Evolutionary conservation across 2,113 vertebrate species (phyloP).

Genomic region (Apodemus speciosus): DNA sequence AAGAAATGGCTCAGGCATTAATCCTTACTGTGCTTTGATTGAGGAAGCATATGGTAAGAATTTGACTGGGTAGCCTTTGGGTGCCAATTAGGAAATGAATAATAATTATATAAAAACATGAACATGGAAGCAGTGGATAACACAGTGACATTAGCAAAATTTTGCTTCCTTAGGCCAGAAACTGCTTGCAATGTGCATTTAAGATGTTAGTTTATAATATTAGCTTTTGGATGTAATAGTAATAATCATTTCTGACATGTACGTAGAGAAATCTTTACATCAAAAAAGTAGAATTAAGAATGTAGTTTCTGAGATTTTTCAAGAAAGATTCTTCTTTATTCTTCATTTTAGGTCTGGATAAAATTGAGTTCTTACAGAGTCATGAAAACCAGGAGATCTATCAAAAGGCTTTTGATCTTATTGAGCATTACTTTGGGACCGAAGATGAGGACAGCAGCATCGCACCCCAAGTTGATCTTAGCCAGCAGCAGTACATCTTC

Average conservation of each 20-base stretch:
- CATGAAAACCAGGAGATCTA: constrained; percentile 99
- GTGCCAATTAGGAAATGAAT: constrained; percentile 67
- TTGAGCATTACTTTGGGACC: constrained; percentile 97
- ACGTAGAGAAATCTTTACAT: constrained; percentile 43
- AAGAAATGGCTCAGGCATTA: constrained; percentile 92
- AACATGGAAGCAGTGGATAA: too few relatives aligned
- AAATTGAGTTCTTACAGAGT: constrained; percentile 97
- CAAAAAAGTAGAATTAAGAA: constrained; percentile 16
- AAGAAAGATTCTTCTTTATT: constrained; percentile 47
- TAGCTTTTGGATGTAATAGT: constrained; percentile 14
- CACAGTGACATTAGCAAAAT: neutral
- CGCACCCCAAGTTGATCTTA: constrained; percentile 95
- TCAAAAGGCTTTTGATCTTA: constrained; percentile 98
- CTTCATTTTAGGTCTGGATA: constrained; percentile 92
- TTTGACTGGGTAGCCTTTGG: constrained; percentile 95
- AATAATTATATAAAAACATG: neutral
- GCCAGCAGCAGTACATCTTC: constrained; percentile 99
- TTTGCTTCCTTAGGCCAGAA: neutral
- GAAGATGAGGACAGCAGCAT: constrained; percentile 97
- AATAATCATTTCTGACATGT: neutral
- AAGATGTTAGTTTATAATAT: constrained; percentile 17
- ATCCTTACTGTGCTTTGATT: constrained; percentile 97
- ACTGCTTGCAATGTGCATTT: neutral
- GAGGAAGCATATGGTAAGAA: constrained; percentile 97
- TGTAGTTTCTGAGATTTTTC: neutral